Percentiles rank a stretch among this genome's conserved stretches.
These are phyloP conservation scores for Siniperca scherzeri DNA, from an alignment of 2,797 vertebrate species.

Conservation along the genomic window DNA sequence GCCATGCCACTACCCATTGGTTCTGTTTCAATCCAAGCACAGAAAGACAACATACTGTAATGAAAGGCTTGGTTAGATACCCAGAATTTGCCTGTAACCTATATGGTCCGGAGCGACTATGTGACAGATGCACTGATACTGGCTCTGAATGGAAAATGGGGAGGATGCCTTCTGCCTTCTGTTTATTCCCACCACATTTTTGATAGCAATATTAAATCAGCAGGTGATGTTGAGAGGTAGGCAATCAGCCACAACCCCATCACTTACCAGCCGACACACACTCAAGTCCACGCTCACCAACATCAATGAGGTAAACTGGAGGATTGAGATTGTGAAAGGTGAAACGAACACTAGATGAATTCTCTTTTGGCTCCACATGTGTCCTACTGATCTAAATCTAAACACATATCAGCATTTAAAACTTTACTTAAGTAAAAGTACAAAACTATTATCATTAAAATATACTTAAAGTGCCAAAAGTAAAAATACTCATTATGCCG, in stretches of 20 bases:
- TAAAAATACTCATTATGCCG: too few relatives aligned
- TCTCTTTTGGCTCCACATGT: slow-evolving; percentile 39
- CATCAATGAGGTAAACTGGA: slow-evolving; percentile 29
- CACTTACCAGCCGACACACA: neutral
- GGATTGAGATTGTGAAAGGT: slow-evolving; percentile 46
- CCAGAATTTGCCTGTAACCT: slow-evolving; percentile 41
- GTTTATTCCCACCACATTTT: slow-evolving; percentile 45
- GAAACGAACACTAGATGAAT: slow-evolving; percentile 40
- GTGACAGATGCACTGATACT: slow-evolving; percentile 66
- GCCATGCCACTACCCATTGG: neutral
- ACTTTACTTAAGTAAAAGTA: too few relatives aligned
- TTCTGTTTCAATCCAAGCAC: slow-evolving; percentile 16
- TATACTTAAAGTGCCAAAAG: too few relatives aligned
- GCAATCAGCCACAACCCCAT: slow-evolving; percentile 32
- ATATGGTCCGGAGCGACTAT: slow-evolving; percentile 37
- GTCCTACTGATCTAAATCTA: slow-evolving; percentile 44
- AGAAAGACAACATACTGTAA: slow-evolving; percentile 42
- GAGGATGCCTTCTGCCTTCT: slow-evolving; percentile 53
- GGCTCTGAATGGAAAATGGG: slow-evolving; percentile 52
- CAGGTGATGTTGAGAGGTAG: slow-evolving; percentile 48
- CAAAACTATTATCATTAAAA: too few relatives aligned
- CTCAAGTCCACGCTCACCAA: slow-evolving; percentile 12
- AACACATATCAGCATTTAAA: slow-evolving; percentile 36
- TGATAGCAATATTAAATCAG: slow-evolving; percentile 46
- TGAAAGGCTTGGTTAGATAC: slow-evolving; percentile 54